Base-by-base conservation (phyloP, 1,140 invertebrate species). In the Drosophila bifasciata region DNA sequence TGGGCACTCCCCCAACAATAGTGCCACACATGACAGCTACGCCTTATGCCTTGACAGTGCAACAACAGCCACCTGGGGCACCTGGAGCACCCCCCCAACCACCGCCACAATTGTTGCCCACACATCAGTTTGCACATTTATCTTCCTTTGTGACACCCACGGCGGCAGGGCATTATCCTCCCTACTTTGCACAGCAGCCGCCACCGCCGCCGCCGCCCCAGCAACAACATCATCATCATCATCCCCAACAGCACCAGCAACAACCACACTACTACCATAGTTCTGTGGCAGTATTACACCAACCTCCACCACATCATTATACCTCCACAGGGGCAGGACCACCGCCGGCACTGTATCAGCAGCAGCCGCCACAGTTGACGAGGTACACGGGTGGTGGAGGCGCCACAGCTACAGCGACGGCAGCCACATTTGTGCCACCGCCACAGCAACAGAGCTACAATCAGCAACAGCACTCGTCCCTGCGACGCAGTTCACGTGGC, bases 401-500 rank as follows among this genome's bases (percentile, higher is more conserved):
- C 21, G 44, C 66, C 55, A 21, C 73, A 61, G 57, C 76, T 39
- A 36, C 75, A 68, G 13, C 62, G 8, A 15, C 80, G 44, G 40
- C 79, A 63, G 73, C 81, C 43, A 88, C 83, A 50, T 88, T 88
- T 72, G 83, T 88, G 57, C 83, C 83, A 25, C 83, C 80, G 28
- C 56, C 74, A 19, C 76, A 76, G 43, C 79, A 83, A 39, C 73
- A 81, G 56, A 21, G 41, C 6, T 68, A 68, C 63, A 68, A 68
- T 56, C 80, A 64, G 15, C 73, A 73, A 32, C 79, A 89, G 41
- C 86, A 86, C 70, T 84, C 89, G 48, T 90, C 89, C 61, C 71
- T 89, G 59, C 80, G 90, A 45, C 84, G 91, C 69, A 91, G 91
- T 62, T 91, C 91, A 83, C 85, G 91, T 76, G 69, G 91, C 89